Percentiles rank a stretch among this genome's conserved stretches.
Evolutionary conservation across 2,888 invertebrate species (phyloP).

Genomic region (Loripinus fragilis): DNA sequence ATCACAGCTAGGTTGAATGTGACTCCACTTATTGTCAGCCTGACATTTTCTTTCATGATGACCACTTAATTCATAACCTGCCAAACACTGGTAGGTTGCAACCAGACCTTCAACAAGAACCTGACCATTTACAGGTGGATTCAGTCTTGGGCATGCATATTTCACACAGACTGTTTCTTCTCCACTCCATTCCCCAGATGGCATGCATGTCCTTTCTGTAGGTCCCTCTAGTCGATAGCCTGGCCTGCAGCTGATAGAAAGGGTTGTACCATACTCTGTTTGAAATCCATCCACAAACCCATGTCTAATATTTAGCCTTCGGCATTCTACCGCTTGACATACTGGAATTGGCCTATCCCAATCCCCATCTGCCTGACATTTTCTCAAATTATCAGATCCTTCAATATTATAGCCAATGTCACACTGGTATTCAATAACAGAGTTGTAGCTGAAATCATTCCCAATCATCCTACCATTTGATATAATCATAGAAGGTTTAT

Average conservation of each 20-base stretch:
- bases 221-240: slow-evolving; percentile 95
- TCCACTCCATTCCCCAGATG: slow-evolving; percentile 79
- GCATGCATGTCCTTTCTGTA: slow-evolving; percentile 88
- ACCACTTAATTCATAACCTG: slow-evolving; percentile 95
- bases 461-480: slow-evolving; percentile 67
- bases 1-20: slow-evolving; percentile 71
- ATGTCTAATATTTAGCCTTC: slow-evolving; percentile 56
- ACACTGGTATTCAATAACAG: slow-evolving; percentile 74
- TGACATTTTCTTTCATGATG: slow-evolving; percentile 89
- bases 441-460: slow-evolving; percentile 64
- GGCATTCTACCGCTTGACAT: slow-evolving; percentile 75
- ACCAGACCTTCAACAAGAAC: slow-evolving; percentile 37
- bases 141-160: slow-evolving; percentile 62
- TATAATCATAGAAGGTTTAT: slow-evolving; percentile 61
- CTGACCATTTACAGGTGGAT: slow-evolving; percentile 57
- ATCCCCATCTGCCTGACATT: slow-evolving; percentile 72
- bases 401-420: slow-evolving; percentile 71
- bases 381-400: slow-evolving; percentile 59
- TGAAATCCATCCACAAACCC: slow-evolving; percentile 67
- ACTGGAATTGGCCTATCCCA: slow-evolving; percentile 75
- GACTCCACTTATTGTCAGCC: slow-evolving; percentile 78
- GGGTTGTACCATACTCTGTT: slow-evolving; percentile 61
- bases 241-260: slow-evolving; percentile 92
- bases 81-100: slow-evolving; percentile 90
- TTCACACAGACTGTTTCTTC: slow-evolving; percentile 70